These are phyloP conservation scores for Microplitis deprimator DNA, from an alignment of 2,888 invertebrate genomes.

Conservation along the genomic window DNA sequence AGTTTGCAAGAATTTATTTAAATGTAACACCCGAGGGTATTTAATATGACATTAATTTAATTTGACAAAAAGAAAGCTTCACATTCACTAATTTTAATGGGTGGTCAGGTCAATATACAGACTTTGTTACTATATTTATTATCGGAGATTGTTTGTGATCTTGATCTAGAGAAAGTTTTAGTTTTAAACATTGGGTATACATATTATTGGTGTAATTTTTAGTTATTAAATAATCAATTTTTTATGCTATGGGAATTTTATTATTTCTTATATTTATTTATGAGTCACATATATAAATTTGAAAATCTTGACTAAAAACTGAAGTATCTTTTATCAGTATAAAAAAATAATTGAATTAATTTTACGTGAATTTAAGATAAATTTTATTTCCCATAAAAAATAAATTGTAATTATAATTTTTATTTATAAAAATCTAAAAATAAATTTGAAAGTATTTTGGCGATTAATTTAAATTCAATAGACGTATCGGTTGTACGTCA, in stretches of 20 bases:
- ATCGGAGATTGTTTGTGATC: neutral
- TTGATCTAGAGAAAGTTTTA: constrained; percentile 1
- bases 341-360: no score
- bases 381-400: no score
- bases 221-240: neutral
- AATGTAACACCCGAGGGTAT: neutral
- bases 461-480: neutral
- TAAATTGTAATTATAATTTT: neutral
- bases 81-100: neutral
- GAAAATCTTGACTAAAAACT: no score
- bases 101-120: neutral
- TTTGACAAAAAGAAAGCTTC: neutral
- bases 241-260: neutral
- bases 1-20: neutral
- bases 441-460: neutral
- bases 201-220: neutral
- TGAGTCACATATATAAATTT: neutral
- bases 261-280: neutral
- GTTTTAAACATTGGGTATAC: neutral
- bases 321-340: no score
- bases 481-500: neutral
- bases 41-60: neutral
- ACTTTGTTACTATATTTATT: neutral
- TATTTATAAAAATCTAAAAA: neutral
- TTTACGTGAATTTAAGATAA: no score